Percentiles rank a stretch among this genome's conserved stretches.
Conservation (phyloP, 2,113 vertebrate species). For the Merops nubicus region DNA sequence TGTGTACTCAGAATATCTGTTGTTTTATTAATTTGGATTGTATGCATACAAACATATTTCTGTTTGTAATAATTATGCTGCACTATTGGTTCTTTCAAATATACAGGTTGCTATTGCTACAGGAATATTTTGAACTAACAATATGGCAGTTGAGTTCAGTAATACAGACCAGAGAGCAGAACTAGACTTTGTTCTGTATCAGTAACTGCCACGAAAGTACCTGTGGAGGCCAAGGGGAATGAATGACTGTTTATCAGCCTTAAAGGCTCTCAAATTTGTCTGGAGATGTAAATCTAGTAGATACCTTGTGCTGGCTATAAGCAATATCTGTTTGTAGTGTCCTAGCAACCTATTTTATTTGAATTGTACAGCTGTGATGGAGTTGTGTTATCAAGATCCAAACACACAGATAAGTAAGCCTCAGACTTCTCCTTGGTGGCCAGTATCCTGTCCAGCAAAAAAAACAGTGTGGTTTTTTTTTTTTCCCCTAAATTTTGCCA, state of each 20-base stretch:
- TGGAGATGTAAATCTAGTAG: neutral
- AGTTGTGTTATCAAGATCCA: neutral
- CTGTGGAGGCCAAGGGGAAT: neutral
- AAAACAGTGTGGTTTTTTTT: neutral
- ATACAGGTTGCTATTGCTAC: neutral
- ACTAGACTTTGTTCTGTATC: neutral
- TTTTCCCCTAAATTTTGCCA: neutral
- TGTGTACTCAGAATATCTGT: neutral
- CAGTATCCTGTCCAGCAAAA: neutral
- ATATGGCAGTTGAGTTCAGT: rapidly evolving
- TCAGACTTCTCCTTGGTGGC: neutral
- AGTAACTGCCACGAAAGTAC: neutral
- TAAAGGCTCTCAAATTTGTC: neutral
- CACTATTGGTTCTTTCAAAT: neutral
- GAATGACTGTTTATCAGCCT: neutral
- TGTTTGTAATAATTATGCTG: neutral
- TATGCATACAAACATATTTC: neutral
- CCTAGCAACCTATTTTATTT: neutral
- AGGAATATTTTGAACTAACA: neutral
- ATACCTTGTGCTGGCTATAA: neutral
- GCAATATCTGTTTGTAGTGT: neutral
- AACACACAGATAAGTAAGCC: neutral
- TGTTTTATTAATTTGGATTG: neutral
- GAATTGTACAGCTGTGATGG: neutral
- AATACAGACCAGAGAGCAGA: neutral